phyloP scores from a whole-genome alignment of 2,113 vertebrate species.

The Pedetes capensis region DNA sequence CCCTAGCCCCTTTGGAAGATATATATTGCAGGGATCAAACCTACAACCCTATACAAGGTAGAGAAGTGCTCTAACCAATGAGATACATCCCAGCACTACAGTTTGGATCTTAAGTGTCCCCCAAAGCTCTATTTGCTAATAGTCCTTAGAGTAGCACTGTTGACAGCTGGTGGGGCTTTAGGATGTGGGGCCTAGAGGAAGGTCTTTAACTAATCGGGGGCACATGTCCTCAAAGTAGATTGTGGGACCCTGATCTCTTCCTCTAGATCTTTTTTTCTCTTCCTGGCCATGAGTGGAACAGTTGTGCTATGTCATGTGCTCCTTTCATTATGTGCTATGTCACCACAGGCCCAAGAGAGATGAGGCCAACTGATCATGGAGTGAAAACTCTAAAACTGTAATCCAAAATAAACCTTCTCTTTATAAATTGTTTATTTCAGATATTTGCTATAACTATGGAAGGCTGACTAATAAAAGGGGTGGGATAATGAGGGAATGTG shows the following conservation, averaged over 20 bases:
- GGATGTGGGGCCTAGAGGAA: accelerated
- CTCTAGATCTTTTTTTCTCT: not conserved
- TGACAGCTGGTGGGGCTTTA: not conserved
- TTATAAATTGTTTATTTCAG: not conserved
- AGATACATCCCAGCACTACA: no score
- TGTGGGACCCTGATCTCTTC: not conserved
- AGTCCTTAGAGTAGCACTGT: no score
- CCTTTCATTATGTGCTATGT: not conserved
- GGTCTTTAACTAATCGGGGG: no score
- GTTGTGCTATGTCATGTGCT: not conserved
- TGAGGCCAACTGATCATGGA: no score
- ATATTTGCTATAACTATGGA: not conserved
- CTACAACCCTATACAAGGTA: no score
- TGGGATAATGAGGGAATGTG: not conserved
- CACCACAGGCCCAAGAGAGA: not conserved
- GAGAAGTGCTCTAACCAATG: no score
- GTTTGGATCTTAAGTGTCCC: not conserved
- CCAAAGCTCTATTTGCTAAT: not conserved
- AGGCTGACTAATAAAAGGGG: not conserved
- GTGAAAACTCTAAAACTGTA: not conserved
- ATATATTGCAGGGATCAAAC: no score
- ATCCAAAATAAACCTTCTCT: not conserved
- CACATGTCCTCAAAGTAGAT: no score
- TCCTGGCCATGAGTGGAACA: not conserved
- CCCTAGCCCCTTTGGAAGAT: no score